Evolutionary conservation across 2,113 vertebrate species (phyloP), one percentile per base, ranked within the genome.

Genomic region (Syngnathus typhle): DNA sequence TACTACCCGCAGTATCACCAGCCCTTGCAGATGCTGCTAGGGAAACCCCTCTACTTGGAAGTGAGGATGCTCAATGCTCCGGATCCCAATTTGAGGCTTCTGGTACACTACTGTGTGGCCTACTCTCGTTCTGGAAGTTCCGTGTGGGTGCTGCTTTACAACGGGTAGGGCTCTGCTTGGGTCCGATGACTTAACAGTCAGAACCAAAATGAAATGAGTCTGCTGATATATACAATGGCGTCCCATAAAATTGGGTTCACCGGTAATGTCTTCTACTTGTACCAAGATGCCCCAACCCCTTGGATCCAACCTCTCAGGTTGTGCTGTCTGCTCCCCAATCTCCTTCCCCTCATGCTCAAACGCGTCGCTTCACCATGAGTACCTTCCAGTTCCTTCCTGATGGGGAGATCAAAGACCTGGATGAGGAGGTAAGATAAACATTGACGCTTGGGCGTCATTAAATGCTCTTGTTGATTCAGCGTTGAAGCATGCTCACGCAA

Each of bases 101-200:
- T 92, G 81, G 91, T 92, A 65, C 87, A 91, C 80, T 92, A 86
- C 78, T 92, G 91, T 47, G 77, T 92, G 69, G 91, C 91, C 41
- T 92, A 92, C 78, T 90, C 91, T 23, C 87, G 86, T 72, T 91
- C 91, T 8, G 90, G 88, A 19, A 78, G 82, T n/a, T 75, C 90
- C 18, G 84, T 87, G 56, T 92, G 91, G 91, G 85, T 91, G 69
- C 81, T 92, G 68, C 86, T 92, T 63, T 91, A 92, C 71, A 89
- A 92, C 23, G 91, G 91, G 91, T 92, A 83, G 49, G 49, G 7
- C 16, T 52, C 23, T 5, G 49, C 12, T 44, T 16, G 38, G 11
- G 51, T 56, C 15, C 41, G 11, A n/a, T 39, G 23, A 13, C 21
- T 16, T 44, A 16, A 23, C 43, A 47, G 23, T 47, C 23, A 16